These are phyloP conservation scores for Kryptolebias marmoratus DNA, from an alignment of 2,113 vertebrate genomes.

Conservation along the genomic window DNA sequence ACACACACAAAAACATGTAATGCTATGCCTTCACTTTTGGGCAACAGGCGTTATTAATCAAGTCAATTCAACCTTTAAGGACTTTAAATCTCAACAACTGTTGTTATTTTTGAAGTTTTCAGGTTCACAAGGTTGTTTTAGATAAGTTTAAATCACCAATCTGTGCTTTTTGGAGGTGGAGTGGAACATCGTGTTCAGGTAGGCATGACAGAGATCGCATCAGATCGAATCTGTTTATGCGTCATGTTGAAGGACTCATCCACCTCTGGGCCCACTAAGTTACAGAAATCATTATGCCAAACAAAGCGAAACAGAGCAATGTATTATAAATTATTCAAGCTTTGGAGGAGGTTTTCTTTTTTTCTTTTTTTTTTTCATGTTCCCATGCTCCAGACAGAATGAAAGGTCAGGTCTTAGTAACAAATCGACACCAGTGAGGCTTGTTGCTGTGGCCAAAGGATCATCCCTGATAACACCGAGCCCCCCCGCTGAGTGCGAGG, in stretches of 20 bases:
- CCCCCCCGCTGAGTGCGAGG: slow-evolving; percentile 50
- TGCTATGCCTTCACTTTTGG: too few species aligned
- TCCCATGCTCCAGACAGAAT: slow-evolving; percentile 6
- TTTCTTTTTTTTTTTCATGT: background rate
- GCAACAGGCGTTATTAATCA: too few species aligned
- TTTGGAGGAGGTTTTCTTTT: background rate
- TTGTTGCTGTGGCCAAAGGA: slow-evolving; percentile 29
- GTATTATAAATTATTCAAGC: background rate
- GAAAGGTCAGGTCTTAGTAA: slow-evolving; percentile 18
- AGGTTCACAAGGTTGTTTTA: too few species aligned
- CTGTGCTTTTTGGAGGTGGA: background rate
- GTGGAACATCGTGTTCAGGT: background rate
- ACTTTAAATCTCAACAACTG: too few species aligned
- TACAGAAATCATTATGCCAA: background rate
- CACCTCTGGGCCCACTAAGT: background rate
- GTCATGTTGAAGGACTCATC: background rate
- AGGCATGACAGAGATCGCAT: slow-evolving; percentile 8
- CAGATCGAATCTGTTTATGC: background rate
- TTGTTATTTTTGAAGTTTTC: too few species aligned
- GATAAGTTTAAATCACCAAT: background rate
- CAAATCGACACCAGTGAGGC: slow-evolving; percentile 10
- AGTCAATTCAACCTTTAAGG: too few species aligned
- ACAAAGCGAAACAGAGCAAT: background rate
- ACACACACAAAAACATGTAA: too few species aligned
- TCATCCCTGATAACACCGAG: slow-evolving; percentile 46